Evolutionary conservation across 2,888 invertebrate species (phyloP), one percentile per base, ranked within the genome.

Genomic region (Chymomyza amoena): DNA sequence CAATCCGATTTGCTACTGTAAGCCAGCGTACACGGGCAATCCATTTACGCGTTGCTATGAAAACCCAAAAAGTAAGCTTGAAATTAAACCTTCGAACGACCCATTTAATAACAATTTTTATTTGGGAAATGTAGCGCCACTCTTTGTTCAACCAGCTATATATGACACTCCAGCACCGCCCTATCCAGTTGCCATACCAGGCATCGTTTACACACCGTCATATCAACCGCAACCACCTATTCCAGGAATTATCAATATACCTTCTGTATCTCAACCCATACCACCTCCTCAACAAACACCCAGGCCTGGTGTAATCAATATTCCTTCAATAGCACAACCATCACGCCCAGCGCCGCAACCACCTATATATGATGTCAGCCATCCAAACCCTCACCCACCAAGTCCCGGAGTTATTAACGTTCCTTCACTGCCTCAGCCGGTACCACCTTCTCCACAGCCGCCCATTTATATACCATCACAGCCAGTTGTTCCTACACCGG

Each of bases 141-240:
- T 71, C 28, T 66, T 54, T 57, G 60, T 61, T 7, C 60, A 61
- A 57, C 96, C 20, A 90, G 94, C 66, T 95, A 96, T 89, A 92
- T 88, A 93, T 86, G 95, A 96, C 89, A 93, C 94, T 63, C 95
- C 96, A 10, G 93, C 94, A 77, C 96, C 96, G 88, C 93, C 93
- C 89, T 91, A 82, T 79, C 89, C 72, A 88, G 90, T 69, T 59
- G 77, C 76, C 0, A 83, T 88, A 59, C 93, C 93, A 1, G 94
- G 78, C 4, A 94, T 65, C 92, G 93, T 92, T 93, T 94, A 61
- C 93, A 94, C 85, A 92, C 89, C 54, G 91, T 89, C 73, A 94
- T 94, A 77, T 80, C 90, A 69, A 88, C 90, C 28, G 25, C 71
- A 65, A 36, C 61, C 39, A 25, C 59, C 28, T 20, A 64, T 68